Evolutionary conservation across 2,113 vertebrate species (phyloP).

Genomic region (Emydocephalus ijimae): DNA sequence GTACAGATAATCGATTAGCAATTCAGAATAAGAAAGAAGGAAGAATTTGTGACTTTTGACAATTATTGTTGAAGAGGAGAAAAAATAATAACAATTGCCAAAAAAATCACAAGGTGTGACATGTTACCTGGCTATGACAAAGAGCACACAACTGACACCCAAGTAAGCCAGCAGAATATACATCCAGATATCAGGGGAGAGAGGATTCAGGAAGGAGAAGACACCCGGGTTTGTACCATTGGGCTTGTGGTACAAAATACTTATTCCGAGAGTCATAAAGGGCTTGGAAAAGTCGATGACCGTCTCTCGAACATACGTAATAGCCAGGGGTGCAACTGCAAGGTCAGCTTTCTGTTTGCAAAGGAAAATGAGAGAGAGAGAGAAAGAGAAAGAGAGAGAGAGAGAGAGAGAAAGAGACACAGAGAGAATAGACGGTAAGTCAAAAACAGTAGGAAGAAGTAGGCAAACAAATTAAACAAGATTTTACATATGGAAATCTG

Average conservation of each 20-base stretch:
- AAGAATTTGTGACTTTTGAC: constrained; percentile 81
- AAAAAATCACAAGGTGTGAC: constrained; percentile 80
- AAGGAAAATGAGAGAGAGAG: constrained; percentile 46
- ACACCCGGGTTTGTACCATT: constrained; percentile 99
- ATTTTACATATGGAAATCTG: constrained; percentile 61
- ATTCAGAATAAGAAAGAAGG: constrained; percentile 62
- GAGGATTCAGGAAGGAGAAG: constrained; percentile 99
- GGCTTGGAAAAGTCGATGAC: constrained; percentile 99
- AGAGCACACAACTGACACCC: constrained; percentile 99
- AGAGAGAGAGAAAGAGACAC: constrained; percentile 13
- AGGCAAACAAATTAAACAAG: constrained; percentile 74
- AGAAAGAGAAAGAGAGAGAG: neutral
- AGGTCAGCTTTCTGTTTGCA: constrained; percentile 97
- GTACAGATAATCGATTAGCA: constrained; percentile 53
- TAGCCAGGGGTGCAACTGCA: constrained; percentile 95
- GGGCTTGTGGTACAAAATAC: constrained; percentile 99
- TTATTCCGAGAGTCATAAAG: constrained; percentile 99
- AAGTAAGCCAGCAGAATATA: constrained; percentile 99
- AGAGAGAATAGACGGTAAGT: constrained; percentile 65
- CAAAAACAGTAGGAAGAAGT: constrained; percentile 59
- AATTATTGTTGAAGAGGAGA: constrained; percentile 73
- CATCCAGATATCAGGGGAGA: constrained; percentile 99
- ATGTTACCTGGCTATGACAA: constrained; percentile 99
- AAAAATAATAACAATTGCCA: constrained; percentile 77
- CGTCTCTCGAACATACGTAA: constrained; percentile 97